Base-by-base conservation (phyloP, 2,888 invertebrate species). In the Agriopis marginaria region DNA sequence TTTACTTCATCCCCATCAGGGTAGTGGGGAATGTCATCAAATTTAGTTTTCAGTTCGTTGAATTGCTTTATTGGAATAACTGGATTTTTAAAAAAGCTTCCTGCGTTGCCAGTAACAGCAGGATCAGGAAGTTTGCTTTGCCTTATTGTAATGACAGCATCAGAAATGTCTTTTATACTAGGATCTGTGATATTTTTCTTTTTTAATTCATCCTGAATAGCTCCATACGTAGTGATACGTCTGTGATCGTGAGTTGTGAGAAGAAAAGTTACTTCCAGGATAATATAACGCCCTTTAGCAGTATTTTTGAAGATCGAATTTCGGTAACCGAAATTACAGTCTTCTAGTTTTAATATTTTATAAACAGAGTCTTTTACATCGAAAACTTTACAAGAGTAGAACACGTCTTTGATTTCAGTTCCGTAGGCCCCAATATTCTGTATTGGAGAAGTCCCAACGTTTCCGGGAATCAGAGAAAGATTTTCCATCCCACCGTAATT, bases 341-440 rank as follows among this genome's bases (percentile, higher is more conserved):
- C 55, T 53, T 45, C 44, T 53, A 53, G 44, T 44, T 45, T 32
- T 5, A 62, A 11, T n/a, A n/a, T n/a, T 45, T 62, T 62, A 10
- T n/a, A 62, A 7, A n/a, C 42, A 9, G 23, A 51, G 54, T 71
- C 42, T 49, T 72, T 53, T 12, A 66, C 5, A 63, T 75, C 75
- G n/a, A 73, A 73, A 62, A 70, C 73, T 45, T 44, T 67, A 47
- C 73, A 75, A 44, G 73, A 23, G 49, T 66, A 59, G 51, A 61
- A 61, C 17, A 42, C 51, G 11, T 61, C 61, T 23, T 73, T 70
- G 8, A 75, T 40, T 49, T 75, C 75, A 39, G 71, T 71, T 44
- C 73, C 75, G 53, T 75, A 75, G 8, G 75, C 75, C 6, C 75
- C 75, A 32, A 75, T 71, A 53, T 75, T 75, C 42, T 75, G 75